Evolutionary conservation across 2,888 invertebrate species (phyloP).

Genomic region (Serripes groenlandicus): DNA sequence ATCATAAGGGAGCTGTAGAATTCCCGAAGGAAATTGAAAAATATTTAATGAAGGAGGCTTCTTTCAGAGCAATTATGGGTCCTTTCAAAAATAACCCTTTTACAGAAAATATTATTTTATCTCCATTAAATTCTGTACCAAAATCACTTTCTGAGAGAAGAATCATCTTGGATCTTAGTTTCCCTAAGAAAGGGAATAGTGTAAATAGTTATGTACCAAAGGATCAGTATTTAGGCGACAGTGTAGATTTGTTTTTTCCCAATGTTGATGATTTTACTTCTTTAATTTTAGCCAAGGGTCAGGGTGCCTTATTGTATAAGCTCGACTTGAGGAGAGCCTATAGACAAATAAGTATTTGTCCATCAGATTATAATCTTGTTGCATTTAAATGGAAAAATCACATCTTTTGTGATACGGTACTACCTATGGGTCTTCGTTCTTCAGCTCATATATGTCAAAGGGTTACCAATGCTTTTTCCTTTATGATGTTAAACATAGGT

Average conservation of each 20-base stretch:
- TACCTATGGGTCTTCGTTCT: constrained; percentile 32
- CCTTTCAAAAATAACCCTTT: not conserved
- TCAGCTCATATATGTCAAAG: constrained; percentile 34
- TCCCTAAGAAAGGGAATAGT: not conserved
- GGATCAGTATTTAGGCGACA: not conserved
- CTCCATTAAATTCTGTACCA: not conserved
- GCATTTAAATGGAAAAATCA: not conserved
- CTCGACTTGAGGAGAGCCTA: not conserved
- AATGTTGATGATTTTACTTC: not conserved
- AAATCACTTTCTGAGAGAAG: not conserved
- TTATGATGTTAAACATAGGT: constrained; percentile 22
- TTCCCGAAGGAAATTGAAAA: not conserved
- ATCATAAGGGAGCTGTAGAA: not conserved
- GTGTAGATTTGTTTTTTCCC: not conserved
- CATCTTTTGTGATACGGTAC: not conserved
- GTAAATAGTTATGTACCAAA: not conserved
- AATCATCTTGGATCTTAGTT: not conserved
- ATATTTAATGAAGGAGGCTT: not conserved
- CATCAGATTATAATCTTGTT: not conserved
- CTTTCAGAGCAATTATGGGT: not conserved
- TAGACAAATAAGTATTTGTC: constrained; percentile 4
- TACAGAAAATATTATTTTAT: not conserved
- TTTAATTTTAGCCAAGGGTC: not conserved
- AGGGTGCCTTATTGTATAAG: not conserved
- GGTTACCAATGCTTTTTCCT: constrained; percentile 26